phyloP scores from a whole-genome alignment of 2,888 invertebrate genomes.

The Lymantria dispar region DNA sequence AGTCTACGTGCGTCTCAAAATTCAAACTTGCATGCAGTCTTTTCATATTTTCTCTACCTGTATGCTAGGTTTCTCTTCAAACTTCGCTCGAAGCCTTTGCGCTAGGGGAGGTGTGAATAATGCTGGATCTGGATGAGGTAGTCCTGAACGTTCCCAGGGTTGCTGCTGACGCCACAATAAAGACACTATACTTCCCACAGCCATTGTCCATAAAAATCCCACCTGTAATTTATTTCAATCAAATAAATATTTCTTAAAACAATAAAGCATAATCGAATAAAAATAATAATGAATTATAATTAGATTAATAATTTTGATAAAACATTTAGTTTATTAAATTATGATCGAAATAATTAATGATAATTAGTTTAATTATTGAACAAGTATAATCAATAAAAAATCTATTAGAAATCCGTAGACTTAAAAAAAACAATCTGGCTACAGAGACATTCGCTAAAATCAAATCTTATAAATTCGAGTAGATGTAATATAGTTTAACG shows the following conservation, averaged over 20 bases:
- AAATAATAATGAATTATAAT: neutral
- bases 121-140: slow-evolving; percentile 58
- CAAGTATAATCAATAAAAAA: no score
- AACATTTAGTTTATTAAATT: no score
- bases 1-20: neutral
- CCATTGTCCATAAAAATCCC: slow-evolving; percentile 67
- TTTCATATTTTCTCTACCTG: slow-evolving; percentile 45
- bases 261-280: neutral
- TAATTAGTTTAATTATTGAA: no score
- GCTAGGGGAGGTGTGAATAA: slow-evolving; percentile 71
- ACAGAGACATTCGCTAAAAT: no score
- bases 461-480: no score
- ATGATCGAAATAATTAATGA: no score
- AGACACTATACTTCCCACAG: slow-evolving; percentile 57
- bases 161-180: slow-evolving; percentile 60
- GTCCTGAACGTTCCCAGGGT: slow-evolving; percentile 61
- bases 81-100: slow-evolving; percentile 36
- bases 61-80: slow-evolving; percentile 39
- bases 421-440: no score
- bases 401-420: no score
- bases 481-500: no score
- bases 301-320: neutral
- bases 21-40: slow-evolving; percentile 12
- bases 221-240: slow-evolving; percentile 39
- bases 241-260: neutral